phyloP scores from a whole-genome alignment of 2,797 vertebrate species.

The Danionella dracula region DNA sequence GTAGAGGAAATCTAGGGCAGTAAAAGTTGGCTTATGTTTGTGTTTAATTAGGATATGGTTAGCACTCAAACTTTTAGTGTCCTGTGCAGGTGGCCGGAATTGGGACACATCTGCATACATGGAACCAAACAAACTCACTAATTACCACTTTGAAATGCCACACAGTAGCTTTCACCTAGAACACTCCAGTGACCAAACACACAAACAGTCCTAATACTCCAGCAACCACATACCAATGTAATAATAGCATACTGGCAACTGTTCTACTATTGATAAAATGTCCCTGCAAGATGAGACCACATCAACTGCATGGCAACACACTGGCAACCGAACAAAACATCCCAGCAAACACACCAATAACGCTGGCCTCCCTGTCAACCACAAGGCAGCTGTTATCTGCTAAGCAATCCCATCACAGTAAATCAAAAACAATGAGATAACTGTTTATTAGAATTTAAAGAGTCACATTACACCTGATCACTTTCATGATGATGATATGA shows the following conservation, averaged over 20 bases:
- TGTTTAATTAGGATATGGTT: slow-evolving; percentile 26
- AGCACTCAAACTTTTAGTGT: slow-evolving; percentile 10
- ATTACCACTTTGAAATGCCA: not conserved
- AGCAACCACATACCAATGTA: not conserved
- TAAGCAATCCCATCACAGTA: too few relatives aligned
- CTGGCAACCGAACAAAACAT: not conserved
- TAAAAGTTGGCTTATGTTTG: slow-evolving; percentile 17
- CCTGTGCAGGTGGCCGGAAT: slow-evolving; percentile 14
- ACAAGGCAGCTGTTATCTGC: too few relatives aligned
- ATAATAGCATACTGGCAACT: too few relatives aligned
- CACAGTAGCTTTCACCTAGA: not conserved
- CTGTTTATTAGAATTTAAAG: too few relatives aligned
- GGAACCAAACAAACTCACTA: not conserved
- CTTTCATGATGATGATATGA: too few relatives aligned
- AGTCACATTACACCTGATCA: too few relatives aligned
- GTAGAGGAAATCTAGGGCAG: slow-evolving; percentile 17
- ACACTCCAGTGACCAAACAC: not conserved
- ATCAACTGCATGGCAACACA: not conserved
- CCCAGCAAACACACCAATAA: not conserved
- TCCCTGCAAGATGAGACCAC: too few relatives aligned
- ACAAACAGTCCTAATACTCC: not conserved
- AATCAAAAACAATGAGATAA: too few relatives aligned
- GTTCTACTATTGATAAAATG: too few relatives aligned
- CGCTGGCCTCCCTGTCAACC: too few relatives aligned
- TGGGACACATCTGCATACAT: not conserved